Percentiles rank a stretch among this genome's conserved stretches.
Conservation (phyloP, 2,113 vertebrate species). For the Corythornis cristatus region DNA sequence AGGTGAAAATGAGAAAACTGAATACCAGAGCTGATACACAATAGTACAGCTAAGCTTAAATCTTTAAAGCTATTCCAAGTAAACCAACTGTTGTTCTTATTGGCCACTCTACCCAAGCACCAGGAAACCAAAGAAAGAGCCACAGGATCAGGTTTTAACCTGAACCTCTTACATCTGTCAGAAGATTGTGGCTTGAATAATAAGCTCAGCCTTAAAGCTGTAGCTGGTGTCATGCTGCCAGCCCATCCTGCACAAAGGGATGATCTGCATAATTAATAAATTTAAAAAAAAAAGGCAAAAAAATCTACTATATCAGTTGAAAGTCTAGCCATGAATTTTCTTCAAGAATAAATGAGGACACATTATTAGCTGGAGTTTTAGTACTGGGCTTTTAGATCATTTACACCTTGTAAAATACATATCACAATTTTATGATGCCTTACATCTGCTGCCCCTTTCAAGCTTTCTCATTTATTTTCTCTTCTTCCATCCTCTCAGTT, state of each 20-base stretch:
- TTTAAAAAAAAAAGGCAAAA: neutral
- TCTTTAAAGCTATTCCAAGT: neutral
- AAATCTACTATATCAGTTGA: neutral
- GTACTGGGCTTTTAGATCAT: accelerated
- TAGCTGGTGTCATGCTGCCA: neutral
- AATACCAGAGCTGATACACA: neutral
- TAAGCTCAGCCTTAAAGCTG: neutral
- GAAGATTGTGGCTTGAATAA: neutral
- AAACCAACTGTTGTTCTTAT: neutral
- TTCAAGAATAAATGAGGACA: neutral
- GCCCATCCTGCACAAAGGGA: neutral
- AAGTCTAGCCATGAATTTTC: neutral
- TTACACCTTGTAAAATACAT: neutral
- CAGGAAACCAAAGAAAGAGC: neutral
- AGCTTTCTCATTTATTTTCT: neutral
- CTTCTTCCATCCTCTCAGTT: slow-evolving; percentile 5
- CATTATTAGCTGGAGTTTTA: neutral
- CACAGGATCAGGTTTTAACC: neutral
- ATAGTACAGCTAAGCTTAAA: neutral
- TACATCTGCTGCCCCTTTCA: neutral
- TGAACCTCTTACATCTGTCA: neutral
- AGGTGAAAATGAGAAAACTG: neutral
- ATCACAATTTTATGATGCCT: neutral
- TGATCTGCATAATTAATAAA: neutral
- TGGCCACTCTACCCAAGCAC: neutral